These are phyloP conservation scores for Mormyrus iriodes DNA, from an alignment of 2,113 vertebrate species.

Conservation along the genomic window DNA sequence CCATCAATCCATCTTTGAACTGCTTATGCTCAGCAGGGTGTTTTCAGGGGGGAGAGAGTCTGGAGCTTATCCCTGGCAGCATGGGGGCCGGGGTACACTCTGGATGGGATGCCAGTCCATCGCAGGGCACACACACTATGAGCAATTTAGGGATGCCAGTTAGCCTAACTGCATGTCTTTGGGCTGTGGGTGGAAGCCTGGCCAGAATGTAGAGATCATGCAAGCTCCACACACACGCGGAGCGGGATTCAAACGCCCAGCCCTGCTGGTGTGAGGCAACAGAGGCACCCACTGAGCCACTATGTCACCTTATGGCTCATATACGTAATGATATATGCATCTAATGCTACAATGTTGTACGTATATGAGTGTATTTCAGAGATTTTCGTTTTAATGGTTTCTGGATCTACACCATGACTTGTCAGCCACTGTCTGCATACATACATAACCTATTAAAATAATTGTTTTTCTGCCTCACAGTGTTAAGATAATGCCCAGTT, in stretches of 20 bases:
- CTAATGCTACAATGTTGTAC: neutral
- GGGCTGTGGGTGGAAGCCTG: neutral
- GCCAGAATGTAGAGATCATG: neutral
- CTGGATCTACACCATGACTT: neutral
- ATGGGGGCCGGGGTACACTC: neutral
- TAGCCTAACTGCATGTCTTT: neutral
- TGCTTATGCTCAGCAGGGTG: neutral
- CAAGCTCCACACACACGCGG: neutral
- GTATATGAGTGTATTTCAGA: neutral
- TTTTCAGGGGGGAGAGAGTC: neutral
- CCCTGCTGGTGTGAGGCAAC: neutral
- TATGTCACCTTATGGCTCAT: neutral
- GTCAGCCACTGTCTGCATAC: neutral
- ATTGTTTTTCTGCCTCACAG: neutral
- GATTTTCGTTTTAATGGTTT: neutral
- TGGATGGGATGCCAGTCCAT: neutral
- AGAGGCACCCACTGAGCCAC: neutral
- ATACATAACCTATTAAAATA: neutral
- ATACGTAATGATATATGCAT: neutral
- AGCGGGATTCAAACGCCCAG: neutral
- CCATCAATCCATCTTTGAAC: neutral
- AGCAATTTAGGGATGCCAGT: neutral
- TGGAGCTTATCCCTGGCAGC: neutral
- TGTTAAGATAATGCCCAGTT: neutral
- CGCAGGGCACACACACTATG: neutral